Conservation (phyloP, 1,140 invertebrate genomes). For the Paralvinella palmiformis region DNA sequence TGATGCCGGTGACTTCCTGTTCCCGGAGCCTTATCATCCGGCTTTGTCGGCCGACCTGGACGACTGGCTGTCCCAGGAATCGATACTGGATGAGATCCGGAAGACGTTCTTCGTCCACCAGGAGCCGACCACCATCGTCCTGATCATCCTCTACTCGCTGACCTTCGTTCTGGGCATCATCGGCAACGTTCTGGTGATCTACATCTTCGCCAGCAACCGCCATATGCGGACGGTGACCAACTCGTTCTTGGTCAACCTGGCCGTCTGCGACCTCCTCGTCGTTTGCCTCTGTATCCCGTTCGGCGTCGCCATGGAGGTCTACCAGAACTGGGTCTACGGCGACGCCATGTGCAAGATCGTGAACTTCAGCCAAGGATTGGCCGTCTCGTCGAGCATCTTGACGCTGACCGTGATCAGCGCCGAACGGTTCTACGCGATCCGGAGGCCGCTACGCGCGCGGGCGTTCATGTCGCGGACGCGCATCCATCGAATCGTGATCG, state of each 20-base stretch:
- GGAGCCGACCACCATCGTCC: conserved; percentile 10
- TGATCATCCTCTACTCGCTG: conserved; percentile 42
- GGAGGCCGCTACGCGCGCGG: conserved; percentile 8
- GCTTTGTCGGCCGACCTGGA: no score
- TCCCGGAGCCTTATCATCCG: no score
- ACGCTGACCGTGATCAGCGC: conserved; percentile 18
- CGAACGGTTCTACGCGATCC: conserved; percentile 17
- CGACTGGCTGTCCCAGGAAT: no score
- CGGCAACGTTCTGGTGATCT: conserved; percentile 41
- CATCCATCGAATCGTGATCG: background rate
- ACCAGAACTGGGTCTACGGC: conserved; percentile 80
- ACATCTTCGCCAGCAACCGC: conserved; percentile 43
- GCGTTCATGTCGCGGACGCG: conserved; percentile 3
- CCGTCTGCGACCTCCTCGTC: conserved; percentile 51
- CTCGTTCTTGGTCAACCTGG: conserved; percentile 55
- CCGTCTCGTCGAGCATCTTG: conserved; percentile 16
- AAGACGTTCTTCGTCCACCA: background rate
- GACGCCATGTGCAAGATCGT: conserved; percentile 69
- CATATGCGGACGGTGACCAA: conserved; percentile 55
- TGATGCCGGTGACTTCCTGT: no score
- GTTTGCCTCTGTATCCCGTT: conserved; percentile 52
- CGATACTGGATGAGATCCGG: background rate
- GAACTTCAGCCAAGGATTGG: conserved; percentile 15
- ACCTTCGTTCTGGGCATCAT: conserved; percentile 47
- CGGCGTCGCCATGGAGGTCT: conserved; percentile 79